Conservation (phyloP, 1,140 invertebrate species). For the Platyura marginata region DNA sequence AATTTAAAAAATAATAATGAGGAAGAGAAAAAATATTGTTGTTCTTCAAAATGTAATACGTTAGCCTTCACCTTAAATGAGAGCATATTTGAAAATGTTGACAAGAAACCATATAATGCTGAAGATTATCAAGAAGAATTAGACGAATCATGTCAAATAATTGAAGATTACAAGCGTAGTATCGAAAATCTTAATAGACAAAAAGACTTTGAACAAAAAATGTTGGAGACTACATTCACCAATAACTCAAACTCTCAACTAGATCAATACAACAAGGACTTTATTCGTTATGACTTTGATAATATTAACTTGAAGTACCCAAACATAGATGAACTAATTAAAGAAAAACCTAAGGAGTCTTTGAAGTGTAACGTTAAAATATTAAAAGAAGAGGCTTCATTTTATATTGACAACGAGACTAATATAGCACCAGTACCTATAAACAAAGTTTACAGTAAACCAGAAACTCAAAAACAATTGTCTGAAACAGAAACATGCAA, state of each 20-base stretch:
- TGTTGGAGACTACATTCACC: not conserved
- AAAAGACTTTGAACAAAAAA: not conserved
- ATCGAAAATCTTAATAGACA: slow-evolving; percentile 2
- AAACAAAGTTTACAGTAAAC: not conserved
- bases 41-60: slow-evolving; percentile 8
- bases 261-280: not conserved
- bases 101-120: not conserved
- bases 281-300: not conserved
- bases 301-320: not conserved
- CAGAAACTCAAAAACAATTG: not conserved
- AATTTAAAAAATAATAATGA: slow-evolving; percentile 20
- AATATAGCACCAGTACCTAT: not conserved
- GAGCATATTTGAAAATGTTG: not conserved
- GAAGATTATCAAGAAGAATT: not conserved
- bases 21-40: slow-evolving; percentile 13
- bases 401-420: not conserved
- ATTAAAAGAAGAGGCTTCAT: not conserved
- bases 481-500: not conserved
- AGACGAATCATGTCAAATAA: not conserved
- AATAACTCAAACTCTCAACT: not conserved
- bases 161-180: slow-evolving; percentile 5
- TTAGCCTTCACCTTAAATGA: not conserved
- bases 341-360: not conserved
- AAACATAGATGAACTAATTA: not conserved
- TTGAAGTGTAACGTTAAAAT: not conserved